These are phyloP conservation scores for Maniola hyperantus DNA, from an alignment of 2,888 invertebrate genomes.

Conservation along the genomic window DNA sequence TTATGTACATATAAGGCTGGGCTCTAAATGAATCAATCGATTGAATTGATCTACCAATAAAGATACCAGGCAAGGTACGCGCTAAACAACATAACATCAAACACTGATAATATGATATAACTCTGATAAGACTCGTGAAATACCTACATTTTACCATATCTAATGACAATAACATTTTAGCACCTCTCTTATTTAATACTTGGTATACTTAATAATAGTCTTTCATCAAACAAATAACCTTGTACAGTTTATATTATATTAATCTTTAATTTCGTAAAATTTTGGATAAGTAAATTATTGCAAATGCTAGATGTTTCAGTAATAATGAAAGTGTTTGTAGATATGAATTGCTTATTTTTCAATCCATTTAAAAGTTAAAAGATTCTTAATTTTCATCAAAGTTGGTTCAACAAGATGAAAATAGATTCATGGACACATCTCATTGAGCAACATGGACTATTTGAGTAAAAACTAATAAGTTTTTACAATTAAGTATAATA, in stretches of 20 bases:
- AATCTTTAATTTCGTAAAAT: no score
- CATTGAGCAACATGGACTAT: not conserved
- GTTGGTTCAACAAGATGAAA: not conserved
- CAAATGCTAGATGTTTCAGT: no score
- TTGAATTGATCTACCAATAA: slow-evolving; percentile 8
- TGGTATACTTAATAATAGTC: not conserved
- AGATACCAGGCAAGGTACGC: not conserved
- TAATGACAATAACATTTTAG: not conserved
- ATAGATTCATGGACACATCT: not conserved
- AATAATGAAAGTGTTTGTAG: no score
- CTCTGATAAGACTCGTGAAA: slow-evolving; percentile 3
- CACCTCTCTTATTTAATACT: not conserved
- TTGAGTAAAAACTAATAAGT: no score
- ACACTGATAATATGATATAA: slow-evolving; percentile 12
- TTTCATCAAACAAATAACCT: no score
- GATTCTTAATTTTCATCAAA: not conserved
- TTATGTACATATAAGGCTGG: not conserved
- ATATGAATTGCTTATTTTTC: no score
- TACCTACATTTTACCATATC: not conserved
- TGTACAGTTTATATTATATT: no score
- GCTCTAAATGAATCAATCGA: not conserved
- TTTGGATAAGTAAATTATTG: no score
- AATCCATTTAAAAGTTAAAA: no score
- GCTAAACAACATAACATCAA: not conserved
- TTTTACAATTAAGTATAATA: no score